Percentiles rank a stretch among this genome's conserved stretches.
phyloP scores from a whole-genome alignment of 2,797 vertebrate species.

The Hephaestus fuliginosus region DNA sequence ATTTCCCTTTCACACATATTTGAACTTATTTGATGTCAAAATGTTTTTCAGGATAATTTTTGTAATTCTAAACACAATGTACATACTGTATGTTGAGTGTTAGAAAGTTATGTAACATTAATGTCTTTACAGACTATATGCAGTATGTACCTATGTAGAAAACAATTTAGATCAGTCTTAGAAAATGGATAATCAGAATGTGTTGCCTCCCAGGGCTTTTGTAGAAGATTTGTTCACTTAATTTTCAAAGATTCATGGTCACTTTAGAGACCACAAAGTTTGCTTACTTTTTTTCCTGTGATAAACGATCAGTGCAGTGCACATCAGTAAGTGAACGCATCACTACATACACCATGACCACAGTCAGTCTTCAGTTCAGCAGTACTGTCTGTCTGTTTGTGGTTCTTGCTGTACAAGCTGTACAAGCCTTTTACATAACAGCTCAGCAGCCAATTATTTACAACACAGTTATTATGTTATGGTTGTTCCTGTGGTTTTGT shows the following conservation, averaged over 20 bases:
- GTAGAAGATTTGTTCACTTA: neutral
- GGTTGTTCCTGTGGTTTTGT: neutral
- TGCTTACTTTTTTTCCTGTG: neutral
- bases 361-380: neutral
- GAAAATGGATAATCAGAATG: too few species aligned
- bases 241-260: neutral
- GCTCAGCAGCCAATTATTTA: neutral
- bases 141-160: too few species aligned
- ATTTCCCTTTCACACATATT: neutral
- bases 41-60: too few species aligned
- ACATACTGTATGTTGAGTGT: too few species aligned
- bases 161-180: too few species aligned
- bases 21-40: too few species aligned
- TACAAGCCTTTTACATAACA: neutral
- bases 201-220: too few species aligned
- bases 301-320: neutral
- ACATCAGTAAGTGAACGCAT: neutral
- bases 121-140: too few species aligned
- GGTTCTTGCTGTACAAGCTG: neutral
- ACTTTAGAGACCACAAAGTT: neutral
- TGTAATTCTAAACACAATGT: too few species aligned
- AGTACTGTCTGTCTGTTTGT: too few species aligned
- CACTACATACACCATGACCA: neutral
- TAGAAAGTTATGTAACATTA: too few species aligned
- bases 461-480: neutral